Conservation (phyloP, 2,113 vertebrate species). For the Girardinichthys multiradiatus region DNA sequence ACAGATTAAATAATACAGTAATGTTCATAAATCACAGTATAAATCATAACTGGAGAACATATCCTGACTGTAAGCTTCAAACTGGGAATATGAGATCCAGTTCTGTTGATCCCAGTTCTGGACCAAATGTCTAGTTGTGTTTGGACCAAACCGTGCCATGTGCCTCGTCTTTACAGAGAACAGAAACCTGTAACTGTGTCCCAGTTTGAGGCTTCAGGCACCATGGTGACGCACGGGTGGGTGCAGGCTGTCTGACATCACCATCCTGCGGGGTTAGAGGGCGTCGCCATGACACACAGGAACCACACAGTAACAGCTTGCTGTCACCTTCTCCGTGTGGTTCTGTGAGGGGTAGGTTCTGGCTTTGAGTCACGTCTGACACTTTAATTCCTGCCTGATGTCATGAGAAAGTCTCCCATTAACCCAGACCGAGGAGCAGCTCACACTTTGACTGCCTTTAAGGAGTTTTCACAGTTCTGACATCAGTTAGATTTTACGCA, state of each 20-base stretch:
- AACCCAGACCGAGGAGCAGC: not conserved
- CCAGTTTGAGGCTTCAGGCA: conserved; percentile 11
- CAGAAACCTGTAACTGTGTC: conserved; percentile 13
- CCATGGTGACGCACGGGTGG: conserved; percentile 51
- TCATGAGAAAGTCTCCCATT: conserved; percentile 36
- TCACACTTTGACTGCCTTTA: too few species aligned
- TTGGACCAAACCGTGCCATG: not conserved
- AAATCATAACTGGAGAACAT: too few species aligned
- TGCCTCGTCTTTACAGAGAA: too few species aligned
- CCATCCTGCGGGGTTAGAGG: conserved; percentile 56
- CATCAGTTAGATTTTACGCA: too few species aligned
- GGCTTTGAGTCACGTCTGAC: conserved; percentile 65
- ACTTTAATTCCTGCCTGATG: conserved; percentile 45
- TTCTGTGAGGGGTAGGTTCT: conserved; percentile 19
- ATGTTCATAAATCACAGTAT: too few species aligned
- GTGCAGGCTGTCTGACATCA: conserved; percentile 64
- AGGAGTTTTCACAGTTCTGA: too few species aligned
- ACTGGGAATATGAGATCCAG: too few species aligned
- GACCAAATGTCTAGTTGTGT: too few species aligned
- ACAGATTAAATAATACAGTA: too few species aligned
- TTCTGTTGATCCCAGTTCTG: too few species aligned
- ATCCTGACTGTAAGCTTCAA: too few species aligned
- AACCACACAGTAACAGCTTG: conserved; percentile 30
- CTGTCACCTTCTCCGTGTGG: conserved; percentile 27
- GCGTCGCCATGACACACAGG: conserved; percentile 36